Conservation (phyloP, 64 coral and sea anemone genomes). For the Orbicella faveolata region DNA sequence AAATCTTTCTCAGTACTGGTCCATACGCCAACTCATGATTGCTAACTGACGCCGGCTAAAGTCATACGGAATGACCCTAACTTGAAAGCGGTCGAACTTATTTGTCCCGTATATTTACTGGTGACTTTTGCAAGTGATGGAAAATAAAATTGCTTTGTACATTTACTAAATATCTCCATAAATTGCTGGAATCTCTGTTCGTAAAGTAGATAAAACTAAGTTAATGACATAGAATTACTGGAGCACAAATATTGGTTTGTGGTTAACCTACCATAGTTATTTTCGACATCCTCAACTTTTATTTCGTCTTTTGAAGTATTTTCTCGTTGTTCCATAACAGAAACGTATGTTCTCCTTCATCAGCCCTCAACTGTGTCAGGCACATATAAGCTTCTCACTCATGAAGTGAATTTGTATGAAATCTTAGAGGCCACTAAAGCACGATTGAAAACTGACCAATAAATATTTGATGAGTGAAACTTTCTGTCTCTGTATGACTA, state of each 20-base stretch:
- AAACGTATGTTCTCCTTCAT: neutral
- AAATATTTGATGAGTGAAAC: slow-evolving; percentile 23
- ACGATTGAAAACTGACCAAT: neutral
- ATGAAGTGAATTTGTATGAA: neutral
- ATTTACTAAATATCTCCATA: too few species aligned
- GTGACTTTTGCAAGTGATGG: too few species aligned
- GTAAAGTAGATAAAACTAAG: too few species aligned
- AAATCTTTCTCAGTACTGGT: too few species aligned
- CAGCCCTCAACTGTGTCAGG: neutral
- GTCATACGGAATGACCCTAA: too few species aligned
- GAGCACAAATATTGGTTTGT: neutral
- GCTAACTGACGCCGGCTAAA: too few species aligned
- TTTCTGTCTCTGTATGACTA: neutral
- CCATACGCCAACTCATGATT: too few species aligned
- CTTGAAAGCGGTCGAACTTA: too few species aligned
- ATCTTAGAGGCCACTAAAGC: neutral
- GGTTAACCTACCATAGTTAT: slow-evolving; percentile 22
- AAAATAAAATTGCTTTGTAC: too few species aligned
- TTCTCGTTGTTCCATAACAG: neutral
- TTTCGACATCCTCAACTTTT: slow-evolving; percentile 42
- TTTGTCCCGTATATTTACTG: too few species aligned
- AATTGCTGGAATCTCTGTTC: too few species aligned
- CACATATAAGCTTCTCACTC: neutral
- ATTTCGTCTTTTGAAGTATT: neutral
- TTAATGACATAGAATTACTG: neutral